Conservation (phyloP, 1,140 invertebrate species). For the Thalassaphorura encarpata region DNA sequence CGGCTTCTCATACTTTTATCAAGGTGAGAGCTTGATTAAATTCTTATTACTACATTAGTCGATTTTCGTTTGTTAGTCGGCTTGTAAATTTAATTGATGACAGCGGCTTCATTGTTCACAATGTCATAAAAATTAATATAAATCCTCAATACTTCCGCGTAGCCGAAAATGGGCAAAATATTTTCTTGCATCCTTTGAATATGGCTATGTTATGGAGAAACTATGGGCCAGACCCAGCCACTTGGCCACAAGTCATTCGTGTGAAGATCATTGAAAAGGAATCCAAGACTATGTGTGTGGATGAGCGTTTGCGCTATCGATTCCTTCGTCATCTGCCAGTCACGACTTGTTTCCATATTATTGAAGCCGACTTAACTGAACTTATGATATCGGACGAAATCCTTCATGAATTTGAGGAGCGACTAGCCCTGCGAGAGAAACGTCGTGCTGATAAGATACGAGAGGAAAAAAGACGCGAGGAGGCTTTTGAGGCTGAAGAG, state of each 20-base stretch:
- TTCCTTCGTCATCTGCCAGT: conserved; percentile 82
- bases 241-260: conserved; percentile 60
- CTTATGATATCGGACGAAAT: conserved; percentile 58
- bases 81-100: too few relatives aligned
- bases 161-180: conserved; percentile 80
- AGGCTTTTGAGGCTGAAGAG: conserved; percentile 29
- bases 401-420: conserved; percentile 38
- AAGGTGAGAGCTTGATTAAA: conserved; percentile 47
- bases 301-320: conserved; percentile 59
- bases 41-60: neutral
- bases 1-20: conserved; percentile 76
- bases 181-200: conserved; percentile 86
- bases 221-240: conserved; percentile 63
- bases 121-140: too few relatives aligned
- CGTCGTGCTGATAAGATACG: conserved; percentile 50
- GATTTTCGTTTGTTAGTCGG: neutral
- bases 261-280: conserved; percentile 74
- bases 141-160: too few relatives aligned
- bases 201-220: conserved; percentile 75
- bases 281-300: conserved; percentile 68
- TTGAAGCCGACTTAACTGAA: conserved; percentile 67
- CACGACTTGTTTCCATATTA: conserved; percentile 78
- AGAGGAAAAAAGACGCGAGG: conserved; percentile 59
- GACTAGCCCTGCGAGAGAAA: conserved; percentile 52
- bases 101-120: neutral